Evolutionary conservation across 2,113 vertebrate genomes (phyloP).

Genomic region (Sinocyclocheilus grahami): DNA sequence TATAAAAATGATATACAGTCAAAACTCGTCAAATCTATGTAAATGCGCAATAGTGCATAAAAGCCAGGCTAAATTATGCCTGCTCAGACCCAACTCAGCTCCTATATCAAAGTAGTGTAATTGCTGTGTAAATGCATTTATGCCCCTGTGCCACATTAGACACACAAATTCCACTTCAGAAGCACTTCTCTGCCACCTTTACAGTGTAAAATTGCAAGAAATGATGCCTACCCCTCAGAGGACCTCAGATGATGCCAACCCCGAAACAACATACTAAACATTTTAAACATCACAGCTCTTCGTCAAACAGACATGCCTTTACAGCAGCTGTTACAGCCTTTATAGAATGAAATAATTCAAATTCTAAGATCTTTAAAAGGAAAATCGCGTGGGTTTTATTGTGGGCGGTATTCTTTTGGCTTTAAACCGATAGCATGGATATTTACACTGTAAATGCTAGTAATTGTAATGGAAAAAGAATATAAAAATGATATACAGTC

Average conservation of each 20-base stretch:
- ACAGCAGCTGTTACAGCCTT: not conserved
- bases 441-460: not conserved
- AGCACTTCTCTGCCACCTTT: no score
- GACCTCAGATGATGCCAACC: no score
- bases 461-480: not conserved
- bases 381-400: not conserved
- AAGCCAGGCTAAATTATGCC: not conserved
- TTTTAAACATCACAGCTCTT: not conserved
- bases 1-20: not conserved
- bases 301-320: not conserved
- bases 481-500: not conserved
- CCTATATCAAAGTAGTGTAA: not conserved
- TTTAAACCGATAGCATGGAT: slow-evolving; percentile 3
- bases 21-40: not conserved
- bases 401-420: slow-evolving; percentile 2
- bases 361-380: not conserved
- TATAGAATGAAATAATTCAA: not conserved
- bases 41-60: not conserved
- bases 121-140: no score
- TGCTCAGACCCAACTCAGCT: not conserved
- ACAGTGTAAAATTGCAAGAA: no score
- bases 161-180: not conserved
- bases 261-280: no score
- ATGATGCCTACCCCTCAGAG: no score
- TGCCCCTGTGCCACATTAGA: no score